These are phyloP conservation scores for Isurus oxyrinchus DNA, from an alignment of 2,113 vertebrate species.

Conservation along the genomic window DNA sequence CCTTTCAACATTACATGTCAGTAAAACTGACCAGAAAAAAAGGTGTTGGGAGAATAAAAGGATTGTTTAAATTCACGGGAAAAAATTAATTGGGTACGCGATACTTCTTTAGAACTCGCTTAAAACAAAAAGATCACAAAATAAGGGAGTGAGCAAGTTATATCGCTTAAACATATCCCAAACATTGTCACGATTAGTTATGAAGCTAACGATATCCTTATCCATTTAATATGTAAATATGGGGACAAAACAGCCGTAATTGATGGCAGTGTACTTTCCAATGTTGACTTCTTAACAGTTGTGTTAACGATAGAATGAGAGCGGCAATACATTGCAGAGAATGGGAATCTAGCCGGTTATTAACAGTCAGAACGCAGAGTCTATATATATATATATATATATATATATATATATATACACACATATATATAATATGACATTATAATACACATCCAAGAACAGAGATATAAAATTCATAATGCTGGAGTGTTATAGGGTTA, in stretches of 20 bases:
- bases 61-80: background rate
- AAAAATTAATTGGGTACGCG: background rate
- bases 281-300: conserved; percentile 48
- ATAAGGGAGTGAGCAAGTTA: background rate
- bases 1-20: background rate
- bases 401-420: background rate
- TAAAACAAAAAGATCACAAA: background rate
- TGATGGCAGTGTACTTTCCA: conserved; percentile 62
- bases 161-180: background rate
- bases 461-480: background rate
- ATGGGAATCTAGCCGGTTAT: background rate
- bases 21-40: background rate
- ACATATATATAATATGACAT: background rate
- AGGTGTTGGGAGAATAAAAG: background rate
- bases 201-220: conserved; percentile 57
- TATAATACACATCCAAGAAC: background rate
- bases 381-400: background rate
- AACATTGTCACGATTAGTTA: conserved; percentile 48
- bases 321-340: background rate
- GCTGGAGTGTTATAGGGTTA: too few relatives aligned
- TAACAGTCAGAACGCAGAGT: background rate
- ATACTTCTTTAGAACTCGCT: background rate
- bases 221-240: conserved; percentile 83
- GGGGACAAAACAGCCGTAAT: conserved; percentile 67
- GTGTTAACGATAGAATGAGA: conserved; percentile 48